Conservation (phyloP, 2,113 vertebrate species). For the Silurus glanis region DNA sequence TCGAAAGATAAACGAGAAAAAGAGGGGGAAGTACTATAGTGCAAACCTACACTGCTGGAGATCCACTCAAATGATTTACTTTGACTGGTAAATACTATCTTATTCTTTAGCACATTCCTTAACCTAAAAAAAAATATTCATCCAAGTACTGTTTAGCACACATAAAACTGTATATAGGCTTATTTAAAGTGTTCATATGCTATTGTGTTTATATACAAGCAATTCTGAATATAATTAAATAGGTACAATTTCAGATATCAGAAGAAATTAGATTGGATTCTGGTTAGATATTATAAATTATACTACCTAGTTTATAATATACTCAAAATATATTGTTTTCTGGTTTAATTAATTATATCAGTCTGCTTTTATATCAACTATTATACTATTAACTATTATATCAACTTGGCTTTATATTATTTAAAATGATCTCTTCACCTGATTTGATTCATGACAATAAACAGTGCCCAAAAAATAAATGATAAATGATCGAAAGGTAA, state of each 20-base stretch:
- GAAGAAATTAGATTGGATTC: not conserved
- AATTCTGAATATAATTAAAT: not conserved
- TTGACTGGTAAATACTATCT: slow-evolving; percentile 2
- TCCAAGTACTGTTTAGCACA: not conserved
- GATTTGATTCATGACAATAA: not conserved
- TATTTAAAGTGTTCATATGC: not conserved
- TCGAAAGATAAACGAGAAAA: not conserved
- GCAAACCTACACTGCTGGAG: slow-evolving; percentile 16
- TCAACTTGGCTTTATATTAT: no score
- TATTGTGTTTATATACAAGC: not conserved
- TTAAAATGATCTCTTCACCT: not conserved
- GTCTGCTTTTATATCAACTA: no score
- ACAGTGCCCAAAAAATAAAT: not conserved
- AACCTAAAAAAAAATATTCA: not conserved
- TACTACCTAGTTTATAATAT: not conserved
- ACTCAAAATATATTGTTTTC: not conserved
- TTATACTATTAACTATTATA: no score
- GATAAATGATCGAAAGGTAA: not conserved
- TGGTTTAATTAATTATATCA: not conserved
- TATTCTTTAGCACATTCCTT: slow-evolving; percentile 11
- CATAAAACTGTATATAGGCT: not conserved
- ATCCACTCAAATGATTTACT: not conserved
- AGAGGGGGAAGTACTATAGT: not conserved
- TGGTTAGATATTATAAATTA: no score
- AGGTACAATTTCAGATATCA: not conserved